Percentiles rank a stretch among this genome's conserved stretches.
Evolutionary conservation across 2,888 invertebrate species (phyloP).

Genomic region (Scaptomyza tumidula): DNA sequence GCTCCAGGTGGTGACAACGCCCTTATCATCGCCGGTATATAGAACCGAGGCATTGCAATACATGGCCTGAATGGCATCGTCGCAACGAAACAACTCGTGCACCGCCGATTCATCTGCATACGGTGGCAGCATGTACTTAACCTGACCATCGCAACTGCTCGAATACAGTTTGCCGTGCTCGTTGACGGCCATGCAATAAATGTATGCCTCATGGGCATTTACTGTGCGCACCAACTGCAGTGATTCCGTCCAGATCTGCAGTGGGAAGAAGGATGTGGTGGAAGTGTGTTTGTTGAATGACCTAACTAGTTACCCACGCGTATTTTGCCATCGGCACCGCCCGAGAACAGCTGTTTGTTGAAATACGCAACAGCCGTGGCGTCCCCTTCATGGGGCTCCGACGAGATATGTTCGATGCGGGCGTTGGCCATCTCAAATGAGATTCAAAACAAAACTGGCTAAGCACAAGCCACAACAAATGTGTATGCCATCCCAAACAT

Average conservation of each 20-base stretch:
- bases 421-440: conserved; percentile 56
- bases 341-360: conserved; percentile 81
- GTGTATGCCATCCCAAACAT: neutral
- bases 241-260: conserved; percentile 83
- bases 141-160: conserved; percentile 83
- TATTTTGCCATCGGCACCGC: conserved; percentile 84
- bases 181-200: conserved; percentile 82
- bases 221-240: conserved; percentile 80
- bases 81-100: conserved; percentile 80
- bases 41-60: conserved; percentile 77
- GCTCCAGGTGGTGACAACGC: conserved; percentile 83
- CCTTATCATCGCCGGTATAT: conserved; percentile 84
- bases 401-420: conserved; percentile 75
- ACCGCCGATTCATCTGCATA: conserved; percentile 65
- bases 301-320: conserved; percentile 75
- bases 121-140: conserved; percentile 82
- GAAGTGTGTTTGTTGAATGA: conserved; percentile 7
- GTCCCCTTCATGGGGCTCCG: conserved; percentile 83
- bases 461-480: neutral
- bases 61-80: conserved; percentile 83
- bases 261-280: conserved; percentile 3
- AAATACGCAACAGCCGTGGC: conserved; percentile 79
- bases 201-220: conserved; percentile 82
- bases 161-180: conserved; percentile 83
- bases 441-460: conserved; percentile 48